phyloP scores from a whole-genome alignment of 92 coral and sea anemone genomes.

The Zoanthus sociatus region DNA sequence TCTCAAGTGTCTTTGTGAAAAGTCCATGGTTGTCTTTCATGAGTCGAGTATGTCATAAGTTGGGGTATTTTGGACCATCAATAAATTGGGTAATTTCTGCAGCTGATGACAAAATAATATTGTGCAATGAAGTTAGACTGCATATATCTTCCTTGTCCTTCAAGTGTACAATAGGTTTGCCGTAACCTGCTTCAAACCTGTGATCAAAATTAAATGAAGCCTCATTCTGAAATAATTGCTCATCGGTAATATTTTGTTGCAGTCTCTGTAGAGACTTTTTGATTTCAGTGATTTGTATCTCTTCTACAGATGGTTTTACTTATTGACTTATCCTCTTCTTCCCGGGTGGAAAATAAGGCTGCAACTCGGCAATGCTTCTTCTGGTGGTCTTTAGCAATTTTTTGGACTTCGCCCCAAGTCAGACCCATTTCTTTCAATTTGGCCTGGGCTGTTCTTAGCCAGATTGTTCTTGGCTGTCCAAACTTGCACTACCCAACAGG shows the following conservation, averaged over 20 bases:
- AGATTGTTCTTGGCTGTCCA: too few relatives aligned
- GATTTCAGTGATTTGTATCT: slow-evolving; percentile 57
- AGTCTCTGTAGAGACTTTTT: slow-evolving; percentile 50
- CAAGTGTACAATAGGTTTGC: slow-evolving; percentile 62
- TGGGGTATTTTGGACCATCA: slow-evolving; percentile 37
- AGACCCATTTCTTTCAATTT: too few relatives aligned
- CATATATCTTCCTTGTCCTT: slow-evolving; percentile 62
- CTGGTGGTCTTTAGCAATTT: too few relatives aligned
- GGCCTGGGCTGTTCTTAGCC: too few relatives aligned
- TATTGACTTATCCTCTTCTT: too few relatives aligned
- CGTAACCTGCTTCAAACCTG: slow-evolving; percentile 71
- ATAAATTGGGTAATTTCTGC: slow-evolving; percentile 43
- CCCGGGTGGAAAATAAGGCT: too few relatives aligned
- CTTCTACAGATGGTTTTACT: slow-evolving; percentile 5
- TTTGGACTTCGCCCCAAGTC: too few relatives aligned
- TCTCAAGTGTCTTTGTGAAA: slow-evolving; percentile 30
- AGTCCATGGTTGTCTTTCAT: slow-evolving; percentile 24
- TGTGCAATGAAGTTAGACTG: slow-evolving; percentile 8
- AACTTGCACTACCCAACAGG: too few relatives aligned
- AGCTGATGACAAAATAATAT: slow-evolving; percentile 39
- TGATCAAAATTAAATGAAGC: slow-evolving; percentile 61
- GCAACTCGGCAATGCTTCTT: too few relatives aligned
- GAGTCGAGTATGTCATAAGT: slow-evolving; percentile 37
- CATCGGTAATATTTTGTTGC: slow-evolving; percentile 52
- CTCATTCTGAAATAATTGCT: slow-evolving; percentile 52